Conservation (phyloP, 2,797 vertebrate genomes). For the Schizopygopsis malacanthus region DNA sequence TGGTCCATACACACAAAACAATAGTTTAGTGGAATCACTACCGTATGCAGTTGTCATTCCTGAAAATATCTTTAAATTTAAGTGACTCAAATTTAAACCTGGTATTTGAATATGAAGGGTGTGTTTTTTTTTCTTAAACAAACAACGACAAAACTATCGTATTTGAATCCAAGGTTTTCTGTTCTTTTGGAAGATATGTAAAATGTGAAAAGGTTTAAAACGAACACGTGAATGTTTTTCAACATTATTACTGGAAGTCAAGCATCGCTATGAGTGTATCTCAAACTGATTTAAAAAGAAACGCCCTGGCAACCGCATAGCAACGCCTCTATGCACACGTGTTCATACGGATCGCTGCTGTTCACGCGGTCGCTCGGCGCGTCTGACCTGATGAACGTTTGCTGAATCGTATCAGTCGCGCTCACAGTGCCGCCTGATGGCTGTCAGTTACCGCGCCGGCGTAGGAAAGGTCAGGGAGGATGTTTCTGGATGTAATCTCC, state of each 20-base stretch:
- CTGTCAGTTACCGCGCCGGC: conserved; percentile 42
- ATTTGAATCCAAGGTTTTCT: background rate
- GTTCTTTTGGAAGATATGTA: background rate
- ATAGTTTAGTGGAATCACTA: background rate
- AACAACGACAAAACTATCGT: no score
- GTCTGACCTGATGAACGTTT: conserved; percentile 5
- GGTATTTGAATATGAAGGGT: background rate
- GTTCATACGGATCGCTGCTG: background rate
- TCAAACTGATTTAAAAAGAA: background rate
- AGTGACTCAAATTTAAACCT: background rate
- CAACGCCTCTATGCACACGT: background rate
- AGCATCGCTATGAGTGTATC: background rate
- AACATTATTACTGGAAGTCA: background rate
- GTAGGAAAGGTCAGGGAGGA: conserved; percentile 57
- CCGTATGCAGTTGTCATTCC: no score
- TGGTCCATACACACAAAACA: background rate
- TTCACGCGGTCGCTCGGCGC: background rate
- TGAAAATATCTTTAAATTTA: background rate
- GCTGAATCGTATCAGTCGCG: background rate
- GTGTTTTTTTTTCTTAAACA: no score
- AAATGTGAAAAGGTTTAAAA: background rate
- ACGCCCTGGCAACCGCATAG: background rate
- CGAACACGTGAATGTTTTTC: background rate
- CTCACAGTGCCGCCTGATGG: conserved; percentile 3
- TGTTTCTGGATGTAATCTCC: conserved; percentile 42